phyloP scores from a whole-genome alignment of 2,113 vertebrate species.

The Sylvia atricapilla region DNA sequence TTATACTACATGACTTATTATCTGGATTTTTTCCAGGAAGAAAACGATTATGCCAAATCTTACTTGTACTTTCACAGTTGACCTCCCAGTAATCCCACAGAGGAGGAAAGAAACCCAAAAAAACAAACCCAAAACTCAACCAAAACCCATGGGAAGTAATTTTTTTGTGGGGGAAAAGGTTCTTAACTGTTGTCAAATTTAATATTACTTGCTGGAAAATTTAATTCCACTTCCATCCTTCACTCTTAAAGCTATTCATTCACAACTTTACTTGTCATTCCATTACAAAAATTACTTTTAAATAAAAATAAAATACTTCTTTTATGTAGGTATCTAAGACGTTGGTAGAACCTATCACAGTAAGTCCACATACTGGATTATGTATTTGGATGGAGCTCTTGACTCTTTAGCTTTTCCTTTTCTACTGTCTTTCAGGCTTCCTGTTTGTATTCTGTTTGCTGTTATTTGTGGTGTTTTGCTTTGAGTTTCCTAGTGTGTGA shows the following conservation, averaged over 20 bases:
- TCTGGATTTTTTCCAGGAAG: conserved; percentile 26
- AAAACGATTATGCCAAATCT: conserved; percentile 25
- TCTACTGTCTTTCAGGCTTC: not conserved
- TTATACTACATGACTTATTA: not conserved
- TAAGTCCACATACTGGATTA: not conserved
- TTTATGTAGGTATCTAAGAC: not conserved
- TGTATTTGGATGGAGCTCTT: not conserved
- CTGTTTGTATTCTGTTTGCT: not conserved
- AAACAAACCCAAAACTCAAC: not conserved
- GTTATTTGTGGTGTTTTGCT: not conserved
- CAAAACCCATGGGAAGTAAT: not conserved
- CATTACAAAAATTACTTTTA: not conserved
- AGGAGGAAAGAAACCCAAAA: not conserved
- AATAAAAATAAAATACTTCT: not conserved
- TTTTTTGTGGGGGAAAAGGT: not conserved
- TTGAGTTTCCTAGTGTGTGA: not conserved
- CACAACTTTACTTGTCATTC: not conserved
- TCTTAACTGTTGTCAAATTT: not conserved
- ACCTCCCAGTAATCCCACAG: conserved; percentile 23
- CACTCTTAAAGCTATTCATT: not conserved
- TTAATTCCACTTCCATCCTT: not conserved
- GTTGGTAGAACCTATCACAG: not conserved
- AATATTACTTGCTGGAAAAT: not conserved
- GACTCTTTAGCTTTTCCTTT: not conserved
- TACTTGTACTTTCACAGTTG: conserved; percentile 44